Percentiles rank a stretch among this genome's conserved stretches.
Evolutionary conservation across 2,888 invertebrate species (phyloP).

Genomic region (Cybosia mesomella): DNA sequence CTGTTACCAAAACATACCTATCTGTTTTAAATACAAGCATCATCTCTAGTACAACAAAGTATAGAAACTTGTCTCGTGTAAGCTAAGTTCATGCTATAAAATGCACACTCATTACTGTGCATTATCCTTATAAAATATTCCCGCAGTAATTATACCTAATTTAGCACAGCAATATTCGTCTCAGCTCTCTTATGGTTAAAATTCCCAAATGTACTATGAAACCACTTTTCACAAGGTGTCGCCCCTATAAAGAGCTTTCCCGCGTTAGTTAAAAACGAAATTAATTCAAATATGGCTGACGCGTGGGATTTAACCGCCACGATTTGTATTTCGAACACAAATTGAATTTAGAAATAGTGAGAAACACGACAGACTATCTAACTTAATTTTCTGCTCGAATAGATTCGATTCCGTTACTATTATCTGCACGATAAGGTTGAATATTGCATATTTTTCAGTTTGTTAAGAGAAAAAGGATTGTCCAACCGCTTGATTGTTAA

Average conservation of each 20-base stretch:
- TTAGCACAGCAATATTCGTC: conserved; percentile 47
- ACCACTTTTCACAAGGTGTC: conserved; percentile 65
- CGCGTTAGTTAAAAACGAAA: conserved; percentile 76
- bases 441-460: conserved; percentile 51
- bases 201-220: conserved; percentile 62
- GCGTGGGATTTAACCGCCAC: conserved; percentile 72
- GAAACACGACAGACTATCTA: conserved; percentile 65
- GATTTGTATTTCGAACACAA: conserved; percentile 78
- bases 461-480: conserved; percentile 58
- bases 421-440: conserved; percentile 53
- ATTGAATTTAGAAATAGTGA: conserved; percentile 78
- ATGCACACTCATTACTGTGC: conserved; percentile 23
- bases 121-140: conserved; percentile 48
- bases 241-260: conserved; percentile 69
- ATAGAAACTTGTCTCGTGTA: conserved; percentile 2
- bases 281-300: conserved; percentile 77
- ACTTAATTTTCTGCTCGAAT: conserved; percentile 61
- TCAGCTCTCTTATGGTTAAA: conserved; percentile 47
- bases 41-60: not conserved
- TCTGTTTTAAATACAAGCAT: not conserved
- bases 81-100: conserved; percentile 27
- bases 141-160: conserved; percentile 52
- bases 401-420: conserved; percentile 56
- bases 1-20: too few relatives aligned
- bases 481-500: conserved; percentile 77